Conservation (phyloP, 1,140 invertebrate species). For the Heliconius himera region DNA sequence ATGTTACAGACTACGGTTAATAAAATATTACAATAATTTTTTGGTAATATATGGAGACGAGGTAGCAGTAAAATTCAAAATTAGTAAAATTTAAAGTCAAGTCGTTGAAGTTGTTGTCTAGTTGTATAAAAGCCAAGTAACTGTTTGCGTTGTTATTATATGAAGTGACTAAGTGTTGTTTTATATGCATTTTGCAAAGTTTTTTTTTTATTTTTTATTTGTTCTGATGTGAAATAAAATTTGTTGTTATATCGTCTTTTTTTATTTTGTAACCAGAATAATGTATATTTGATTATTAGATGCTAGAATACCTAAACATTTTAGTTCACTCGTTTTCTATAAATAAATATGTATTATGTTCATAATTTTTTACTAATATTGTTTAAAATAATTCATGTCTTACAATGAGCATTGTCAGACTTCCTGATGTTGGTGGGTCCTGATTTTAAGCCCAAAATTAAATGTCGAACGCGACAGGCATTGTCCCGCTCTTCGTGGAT, state of each 20-base stretch:
- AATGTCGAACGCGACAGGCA: too few relatives aligned
- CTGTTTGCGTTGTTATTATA: slow-evolving; percentile 26
- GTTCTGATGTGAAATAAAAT: slow-evolving; percentile 51
- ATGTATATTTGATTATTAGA: neutral
- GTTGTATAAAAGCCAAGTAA: slow-evolving; percentile 11
- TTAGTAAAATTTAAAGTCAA: neutral
- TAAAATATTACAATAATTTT: too few relatives aligned
- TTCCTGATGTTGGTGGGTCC: too few relatives aligned
- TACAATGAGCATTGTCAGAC: too few relatives aligned
- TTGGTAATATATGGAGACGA: neutral
- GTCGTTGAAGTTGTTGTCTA: slow-evolving; percentile 19
- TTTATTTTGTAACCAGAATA: slow-evolving; percentile 5
- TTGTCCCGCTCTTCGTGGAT: too few relatives aligned
- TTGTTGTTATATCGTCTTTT: slow-evolving; percentile 42
- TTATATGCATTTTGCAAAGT: slow-evolving; percentile 70
- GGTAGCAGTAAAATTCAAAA: neutral
- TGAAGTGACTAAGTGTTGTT: slow-evolving; percentile 47
- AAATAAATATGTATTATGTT: too few relatives aligned
- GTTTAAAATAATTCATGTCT: too few relatives aligned
- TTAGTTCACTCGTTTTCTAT: too few relatives aligned
- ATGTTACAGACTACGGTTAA: too few relatives aligned
- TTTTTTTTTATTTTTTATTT: slow-evolving; percentile 61
- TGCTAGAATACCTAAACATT: neutral
- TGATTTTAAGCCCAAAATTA: too few relatives aligned
- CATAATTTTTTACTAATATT: too few relatives aligned